phyloP scores from a whole-genome alignment of 1,140 invertebrate species.

The Bathynomus jamesi region DNA sequence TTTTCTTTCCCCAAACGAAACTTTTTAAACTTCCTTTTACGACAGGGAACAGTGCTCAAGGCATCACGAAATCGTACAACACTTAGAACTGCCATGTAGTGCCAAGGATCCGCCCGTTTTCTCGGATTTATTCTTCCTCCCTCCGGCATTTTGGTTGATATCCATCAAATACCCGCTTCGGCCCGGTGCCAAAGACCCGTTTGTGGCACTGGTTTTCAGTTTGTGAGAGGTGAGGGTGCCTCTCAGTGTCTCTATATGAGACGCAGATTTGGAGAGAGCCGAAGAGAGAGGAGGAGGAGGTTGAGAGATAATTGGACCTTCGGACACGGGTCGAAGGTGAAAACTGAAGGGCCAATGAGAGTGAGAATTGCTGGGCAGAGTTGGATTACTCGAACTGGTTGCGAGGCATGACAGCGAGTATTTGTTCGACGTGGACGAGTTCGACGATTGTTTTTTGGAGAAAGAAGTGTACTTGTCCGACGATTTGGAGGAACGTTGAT shows the following conservation, averaged over 20 bases:
- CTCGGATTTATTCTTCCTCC: slow-evolving; percentile 28
- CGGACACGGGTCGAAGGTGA: slow-evolving; percentile 16
- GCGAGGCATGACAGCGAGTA: slow-evolving; percentile 7
- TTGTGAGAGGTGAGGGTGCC: slow-evolving; percentile 4
- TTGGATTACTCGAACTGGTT: neutral
- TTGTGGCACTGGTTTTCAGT: slow-evolving; percentile 27
- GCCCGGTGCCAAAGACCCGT: slow-evolving; percentile 27
- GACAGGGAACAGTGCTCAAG: neutral
- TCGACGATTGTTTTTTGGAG: neutral
- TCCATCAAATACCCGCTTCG: slow-evolving; percentile 27
- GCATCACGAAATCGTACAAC: slow-evolving; percentile 36
- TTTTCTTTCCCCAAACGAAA: too few relatives aligned
- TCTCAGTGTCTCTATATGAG: slow-evolving; percentile 30
- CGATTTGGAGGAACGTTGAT: neutral
- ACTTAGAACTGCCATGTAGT: slow-evolving; percentile 35
- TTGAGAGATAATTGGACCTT: slow-evolving; percentile 19
- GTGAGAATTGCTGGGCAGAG: slow-evolving; percentile 7
- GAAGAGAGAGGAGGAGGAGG: slow-evolving; percentile 12
- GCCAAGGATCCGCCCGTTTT: slow-evolving; percentile 28
- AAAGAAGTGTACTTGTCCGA: neutral
- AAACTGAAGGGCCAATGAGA: slow-evolving; percentile 8
- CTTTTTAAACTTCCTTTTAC: neutral
- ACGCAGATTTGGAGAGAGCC: slow-evolving; percentile 28
- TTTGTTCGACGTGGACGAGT: neutral
- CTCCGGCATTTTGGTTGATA: slow-evolving; percentile 35